These are phyloP conservation scores for Pogonocherus hispidulus DNA, from an alignment of 2,888 invertebrate genomes.

Conservation along the genomic window DNA sequence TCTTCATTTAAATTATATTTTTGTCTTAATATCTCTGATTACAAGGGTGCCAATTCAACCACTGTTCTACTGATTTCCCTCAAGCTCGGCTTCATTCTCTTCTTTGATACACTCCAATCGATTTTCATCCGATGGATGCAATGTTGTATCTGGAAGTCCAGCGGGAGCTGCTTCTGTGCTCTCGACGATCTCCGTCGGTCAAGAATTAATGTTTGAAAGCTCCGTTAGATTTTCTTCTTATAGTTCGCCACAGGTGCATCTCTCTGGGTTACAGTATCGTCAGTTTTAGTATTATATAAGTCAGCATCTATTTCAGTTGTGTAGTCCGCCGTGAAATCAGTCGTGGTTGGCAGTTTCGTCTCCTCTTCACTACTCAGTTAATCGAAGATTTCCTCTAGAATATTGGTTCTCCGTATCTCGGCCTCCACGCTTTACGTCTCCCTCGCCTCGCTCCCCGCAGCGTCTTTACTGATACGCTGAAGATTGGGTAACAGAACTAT, in stretches of 20 bases:
- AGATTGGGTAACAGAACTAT: conserved; percentile 71
- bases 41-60: no score
- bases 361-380: conserved; percentile 62
- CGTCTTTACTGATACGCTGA: conserved; percentile 72
- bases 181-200: no score
- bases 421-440: no score
- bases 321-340: conserved; percentile 51
- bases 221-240: not conserved
- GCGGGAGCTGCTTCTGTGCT: no score
- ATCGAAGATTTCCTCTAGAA: conserved; percentile 61
- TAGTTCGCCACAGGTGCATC: not conserved
- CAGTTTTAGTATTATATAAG: not conserved
- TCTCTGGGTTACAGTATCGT: not conserved
- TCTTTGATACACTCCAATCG: not conserved
- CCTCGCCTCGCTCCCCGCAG: conserved; percentile 70
- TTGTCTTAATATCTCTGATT: no score
- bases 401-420: conserved; percentile 52
- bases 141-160: no score
- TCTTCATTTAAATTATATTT: no score
- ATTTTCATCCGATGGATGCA: not conserved
- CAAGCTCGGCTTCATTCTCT: not conserved
- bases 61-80: no score
- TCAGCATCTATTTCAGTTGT: conserved; percentile 49
- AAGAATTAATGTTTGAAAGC: no score
- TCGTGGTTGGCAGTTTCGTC: conserved; percentile 47